Base-by-base conservation (phyloP, 2,888 invertebrate species). In the Callyntrura guangdongensis region DNA sequence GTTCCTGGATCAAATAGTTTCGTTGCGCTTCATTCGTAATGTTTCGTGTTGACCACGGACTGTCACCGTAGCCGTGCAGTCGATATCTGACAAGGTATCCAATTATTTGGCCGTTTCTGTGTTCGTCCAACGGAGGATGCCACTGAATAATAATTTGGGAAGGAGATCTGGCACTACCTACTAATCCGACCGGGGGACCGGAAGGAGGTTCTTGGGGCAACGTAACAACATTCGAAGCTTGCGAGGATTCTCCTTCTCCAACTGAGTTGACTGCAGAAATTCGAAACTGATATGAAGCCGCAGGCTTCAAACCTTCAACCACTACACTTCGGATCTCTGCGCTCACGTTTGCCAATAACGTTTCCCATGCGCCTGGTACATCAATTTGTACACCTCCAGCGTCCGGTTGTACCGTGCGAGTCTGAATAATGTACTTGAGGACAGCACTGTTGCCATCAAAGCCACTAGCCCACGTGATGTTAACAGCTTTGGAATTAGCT, bases 201-300 rank as follows among this genome's bases (percentile, higher is more conserved):
- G 99, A 99, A 0, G 99, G 99, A 79, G 99, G 98, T 97, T 99
- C 99, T 96, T 99, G 99, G 0, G 99, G 99, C 94, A 99, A 96
- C 94, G 97, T 97, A 85, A 99, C 96, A 84, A 97, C 96, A 94
- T 98, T 98, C 93, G 98, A 98, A 0, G 99, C 97, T 90, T 97
- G 97, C 0, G 99, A 99, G 0, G 98, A 97, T 0, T 97, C 97
- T 2, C 99, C 99, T 95, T 99, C 98, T 0, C 99, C 99, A 0
- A 99, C 99, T 81, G 97, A 97, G 95, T 99, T 99, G 12, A 99
- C 97, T 14, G 99, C 99, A 92, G 98, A 98, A n/a, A 99, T 98
- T 92, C 99, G 96, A 95, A 99, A 99, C 95, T 99, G 98, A 95
- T 99, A 99, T 0, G 98, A 97, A 0, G 98, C 97, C 0, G 99